Evolutionary conservation across 2,888 invertebrate genomes (phyloP).

Genomic region (Andrena hattorfiana): DNA sequence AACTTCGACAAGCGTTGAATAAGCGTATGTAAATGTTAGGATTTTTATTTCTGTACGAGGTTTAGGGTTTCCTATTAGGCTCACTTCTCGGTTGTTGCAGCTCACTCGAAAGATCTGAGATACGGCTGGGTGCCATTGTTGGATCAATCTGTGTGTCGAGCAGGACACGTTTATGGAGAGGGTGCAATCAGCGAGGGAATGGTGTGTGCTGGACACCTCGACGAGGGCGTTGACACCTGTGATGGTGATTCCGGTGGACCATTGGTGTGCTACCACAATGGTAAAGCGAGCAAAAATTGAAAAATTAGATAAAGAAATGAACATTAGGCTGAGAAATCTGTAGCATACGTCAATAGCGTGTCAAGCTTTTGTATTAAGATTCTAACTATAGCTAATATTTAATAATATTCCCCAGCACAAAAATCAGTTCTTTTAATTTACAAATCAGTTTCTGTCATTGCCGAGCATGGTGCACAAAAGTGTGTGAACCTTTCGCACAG

Average conservation of each 20-base stretch:
- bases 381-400: too few species aligned
- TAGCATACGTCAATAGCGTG: too few species aligned
- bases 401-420: too few species aligned
- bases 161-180: constrained; percentile 89
- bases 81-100: constrained; percentile 80
- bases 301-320: background rate
- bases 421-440: too few species aligned
- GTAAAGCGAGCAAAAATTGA: constrained; percentile 80
- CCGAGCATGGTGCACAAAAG: too few species aligned
- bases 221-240: constrained; percentile 92
- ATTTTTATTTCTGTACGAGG: background rate
- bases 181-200: constrained; percentile 89
- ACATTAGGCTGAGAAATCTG: too few species aligned
- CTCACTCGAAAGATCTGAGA: constrained; percentile 88
- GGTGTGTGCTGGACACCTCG: constrained; percentile 92
- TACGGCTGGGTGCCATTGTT: constrained; percentile 90
- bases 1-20: background rate
- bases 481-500: too few species aligned
- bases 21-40: background rate
- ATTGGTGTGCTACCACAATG: constrained; percentile 89
- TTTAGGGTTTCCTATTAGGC: background rate
- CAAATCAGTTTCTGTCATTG: too few species aligned
- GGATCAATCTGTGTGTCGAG: constrained; percentile 88
- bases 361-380: too few species aligned
- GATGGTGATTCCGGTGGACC: constrained; percentile 96